phyloP scores from a whole-genome alignment of 1,140 invertebrate genomes.

The Caenorhabditis inopinata region DNA sequence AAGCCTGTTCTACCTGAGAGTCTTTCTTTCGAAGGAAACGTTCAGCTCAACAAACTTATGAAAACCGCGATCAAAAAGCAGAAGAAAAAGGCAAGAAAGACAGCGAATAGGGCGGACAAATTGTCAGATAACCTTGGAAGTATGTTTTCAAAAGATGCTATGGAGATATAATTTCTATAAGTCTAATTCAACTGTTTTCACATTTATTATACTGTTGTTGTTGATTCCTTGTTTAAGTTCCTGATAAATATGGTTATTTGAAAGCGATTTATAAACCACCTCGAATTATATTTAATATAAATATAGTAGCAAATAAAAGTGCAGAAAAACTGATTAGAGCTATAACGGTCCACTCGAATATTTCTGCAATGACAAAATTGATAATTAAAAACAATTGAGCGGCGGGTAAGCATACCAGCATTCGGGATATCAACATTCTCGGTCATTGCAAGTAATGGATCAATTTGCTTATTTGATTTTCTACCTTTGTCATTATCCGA shows the following conservation, averaged over 20 bases:
- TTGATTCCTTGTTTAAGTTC: not conserved
- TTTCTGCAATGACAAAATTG: not conserved
- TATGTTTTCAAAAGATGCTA: not conserved
- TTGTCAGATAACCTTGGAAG: not conserved
- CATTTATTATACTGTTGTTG: not conserved
- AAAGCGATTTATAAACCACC: not conserved
- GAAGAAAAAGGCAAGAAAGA: constrained; percentile 50
- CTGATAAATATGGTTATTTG: not conserved
- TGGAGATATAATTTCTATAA: constrained; percentile 2
- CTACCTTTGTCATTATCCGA: not conserved
- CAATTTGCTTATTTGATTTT: not conserved
- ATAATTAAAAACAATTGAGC: too few species aligned
- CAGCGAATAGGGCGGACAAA: not conserved
- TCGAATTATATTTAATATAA: not conserved
- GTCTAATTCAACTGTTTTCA: not conserved
- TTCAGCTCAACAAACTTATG: constrained; percentile 51
- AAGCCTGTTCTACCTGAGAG: constrained; percentile 39
- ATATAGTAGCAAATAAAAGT: not conserved
- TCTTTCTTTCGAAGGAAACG: constrained; percentile 46
- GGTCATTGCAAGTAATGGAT: too few species aligned
- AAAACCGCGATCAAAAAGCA: constrained; percentile 53
- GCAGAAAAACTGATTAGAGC: not conserved
- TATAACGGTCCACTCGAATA: not conserved
- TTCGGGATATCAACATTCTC: not conserved
- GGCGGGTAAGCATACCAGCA: not conserved